phyloP scores from a whole-genome alignment of 1,140 invertebrate species.

The Rhopalosiphum maidis region DNA sequence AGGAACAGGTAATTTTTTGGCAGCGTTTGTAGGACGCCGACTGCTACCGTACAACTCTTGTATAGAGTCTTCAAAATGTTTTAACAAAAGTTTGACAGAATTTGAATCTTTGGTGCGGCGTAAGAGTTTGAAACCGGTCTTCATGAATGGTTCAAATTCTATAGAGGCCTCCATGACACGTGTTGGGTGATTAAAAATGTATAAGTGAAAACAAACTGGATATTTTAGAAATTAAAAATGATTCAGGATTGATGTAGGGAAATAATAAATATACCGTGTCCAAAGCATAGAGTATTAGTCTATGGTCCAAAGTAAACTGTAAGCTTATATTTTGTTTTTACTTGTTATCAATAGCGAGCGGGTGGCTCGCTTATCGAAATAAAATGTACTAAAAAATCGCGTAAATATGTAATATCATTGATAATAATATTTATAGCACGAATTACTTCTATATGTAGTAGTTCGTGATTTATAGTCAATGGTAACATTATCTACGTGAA shows the following conservation, averaged over 20 bases:
- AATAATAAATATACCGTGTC: too few relatives aligned
- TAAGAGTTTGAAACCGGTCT: background rate
- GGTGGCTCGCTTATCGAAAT: too few relatives aligned
- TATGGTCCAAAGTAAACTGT: background rate
- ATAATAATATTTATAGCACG: too few relatives aligned
- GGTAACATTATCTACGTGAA: too few relatives aligned
- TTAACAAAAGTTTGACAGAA: background rate
- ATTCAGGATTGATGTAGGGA: background rate
- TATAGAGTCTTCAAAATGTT: slow-evolving; percentile 40
- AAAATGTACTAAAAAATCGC: too few relatives aligned
- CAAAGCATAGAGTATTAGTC: too few relatives aligned
- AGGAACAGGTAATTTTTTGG: slow-evolving; percentile 29
- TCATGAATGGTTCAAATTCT: slow-evolving; percentile 37
- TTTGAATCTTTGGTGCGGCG: slow-evolving; percentile 38
- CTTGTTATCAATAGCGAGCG: too few relatives aligned
- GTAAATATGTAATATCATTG: too few relatives aligned
- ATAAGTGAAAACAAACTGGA: background rate
- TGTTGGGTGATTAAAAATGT: background rate
- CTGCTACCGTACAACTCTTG: slow-evolving; percentile 4
- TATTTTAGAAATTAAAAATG: background rate
- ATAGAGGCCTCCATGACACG: background rate
- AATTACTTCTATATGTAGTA: too few relatives aligned
- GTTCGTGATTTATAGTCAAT: too few relatives aligned
- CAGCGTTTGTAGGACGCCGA: slow-evolving; percentile 23
- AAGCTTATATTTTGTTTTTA: too few relatives aligned